These are phyloP conservation scores for Drosophila multiciliata DNA, from an alignment of 2,888 invertebrate species.

Conservation along the genomic window DNA sequence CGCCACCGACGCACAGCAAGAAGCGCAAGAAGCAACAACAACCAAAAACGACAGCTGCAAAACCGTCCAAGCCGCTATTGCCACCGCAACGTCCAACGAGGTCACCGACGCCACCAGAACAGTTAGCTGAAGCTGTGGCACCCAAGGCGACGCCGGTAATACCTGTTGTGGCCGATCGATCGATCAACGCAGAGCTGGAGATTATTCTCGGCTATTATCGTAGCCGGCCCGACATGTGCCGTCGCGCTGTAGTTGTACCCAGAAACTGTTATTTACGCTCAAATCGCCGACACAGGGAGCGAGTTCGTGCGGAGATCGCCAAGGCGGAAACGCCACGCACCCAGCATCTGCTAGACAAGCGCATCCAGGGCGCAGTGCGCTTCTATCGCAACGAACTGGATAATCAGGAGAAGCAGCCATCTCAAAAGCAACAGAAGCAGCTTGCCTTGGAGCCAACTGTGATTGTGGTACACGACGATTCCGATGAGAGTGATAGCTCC, in stretches of 20 bases:
- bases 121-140: neutral
- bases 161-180: neutral
- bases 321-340: conserved; percentile 65
- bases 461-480: conserved; percentile 62
- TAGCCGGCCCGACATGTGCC: conserved; percentile 51
- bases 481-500: conserved; percentile 41
- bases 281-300: conserved; percentile 69
- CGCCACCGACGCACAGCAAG: conserved; percentile 24
- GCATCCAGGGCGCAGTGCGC: conserved; percentile 72
- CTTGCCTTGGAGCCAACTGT: conserved; percentile 14
- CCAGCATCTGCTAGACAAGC: conserved; percentile 62
- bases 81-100: neutral
- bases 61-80: neutral
- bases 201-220: conserved; percentile 49
- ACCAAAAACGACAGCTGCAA: neutral
- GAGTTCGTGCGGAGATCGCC: conserved; percentile 45
- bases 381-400: conserved; percentile 73
- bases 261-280: conserved; percentile 61
- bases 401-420: conserved; percentile 42
- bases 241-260: conserved; percentile 77
- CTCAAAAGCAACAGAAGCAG: conserved; percentile 17
- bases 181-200: conserved; percentile 28
- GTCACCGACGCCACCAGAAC: neutral
- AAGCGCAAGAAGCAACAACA: conserved; percentile 26
- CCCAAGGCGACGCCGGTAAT: conserved; percentile 6